A percentile compares a stretch with the other conserved stretches of the same genome.
Evolutionary conservation across 2,888 invertebrate species (phyloP).

Genomic region (Azorinus chamasolen): DNA sequence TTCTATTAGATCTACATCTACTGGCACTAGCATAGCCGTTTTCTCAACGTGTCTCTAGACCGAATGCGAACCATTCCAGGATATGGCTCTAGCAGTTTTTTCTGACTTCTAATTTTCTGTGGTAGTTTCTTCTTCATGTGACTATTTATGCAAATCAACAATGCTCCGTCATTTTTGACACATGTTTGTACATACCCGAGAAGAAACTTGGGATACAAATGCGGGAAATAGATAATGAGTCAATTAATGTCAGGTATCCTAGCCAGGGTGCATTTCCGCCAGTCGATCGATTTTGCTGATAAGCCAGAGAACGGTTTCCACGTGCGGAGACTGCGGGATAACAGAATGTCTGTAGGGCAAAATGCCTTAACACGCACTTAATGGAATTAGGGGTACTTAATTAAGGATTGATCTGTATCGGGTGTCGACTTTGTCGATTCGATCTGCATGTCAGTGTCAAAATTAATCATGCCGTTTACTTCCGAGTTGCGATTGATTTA

Average conservation of each 20-base stretch:
- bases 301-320: slow-evolving; percentile 11
- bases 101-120: too few species aligned
- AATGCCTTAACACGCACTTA: slow-evolving; percentile 13
- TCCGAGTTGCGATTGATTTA: not conserved
- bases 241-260: slow-evolving; percentile 48
- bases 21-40: too few species aligned
- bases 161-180: not conserved
- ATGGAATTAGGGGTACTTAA: slow-evolving; percentile 28
- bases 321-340: slow-evolving; percentile 9
- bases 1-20: too few species aligned
- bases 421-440: slow-evolving; percentile 2
- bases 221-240: slow-evolving; percentile 15
- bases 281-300: slow-evolving; percentile 15
- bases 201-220: not conserved
- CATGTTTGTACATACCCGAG: not conserved
- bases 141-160: not conserved
- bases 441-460: slow-evolving; percentile 50
- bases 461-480: slow-evolving; percentile 24
- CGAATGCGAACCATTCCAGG: too few species aligned
- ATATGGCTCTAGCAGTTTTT: too few species aligned
- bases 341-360: not conserved
- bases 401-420: not conserved
- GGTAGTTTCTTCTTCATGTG: too few species aligned
- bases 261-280: slow-evolving; percentile 10
- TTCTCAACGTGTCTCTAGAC: too few species aligned